phyloP scores from a whole-genome alignment of 1,140 invertebrate species.

The Neodiprion fabricii region DNA sequence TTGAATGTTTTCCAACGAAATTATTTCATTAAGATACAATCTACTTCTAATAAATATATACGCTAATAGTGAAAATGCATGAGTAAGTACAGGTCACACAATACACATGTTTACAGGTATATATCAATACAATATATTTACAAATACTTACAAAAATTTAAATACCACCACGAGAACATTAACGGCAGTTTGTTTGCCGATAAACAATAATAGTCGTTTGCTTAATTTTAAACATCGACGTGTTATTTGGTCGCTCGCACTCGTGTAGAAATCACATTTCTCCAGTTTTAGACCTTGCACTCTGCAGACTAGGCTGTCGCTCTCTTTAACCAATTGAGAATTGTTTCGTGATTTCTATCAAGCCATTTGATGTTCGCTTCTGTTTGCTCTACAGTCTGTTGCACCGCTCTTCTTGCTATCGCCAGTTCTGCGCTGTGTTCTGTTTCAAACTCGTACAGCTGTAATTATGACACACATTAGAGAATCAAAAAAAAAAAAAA shows the following conservation, averaged over 20 bases:
- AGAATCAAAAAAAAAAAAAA: constrained; percentile 12
- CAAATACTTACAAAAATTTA: constrained; percentile 4
- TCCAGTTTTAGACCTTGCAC: neutral
- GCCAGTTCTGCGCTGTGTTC: constrained; percentile 69
- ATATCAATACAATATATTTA: constrained; percentile 8
- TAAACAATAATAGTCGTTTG: neutral
- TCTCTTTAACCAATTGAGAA: constrained; percentile 73
- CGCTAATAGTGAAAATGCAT: too few relatives aligned
- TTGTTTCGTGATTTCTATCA: constrained; percentile 73
- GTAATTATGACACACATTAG: constrained; percentile 36
- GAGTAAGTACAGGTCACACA: too few relatives aligned
- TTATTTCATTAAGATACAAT: too few relatives aligned
- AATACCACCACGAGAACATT: neutral
- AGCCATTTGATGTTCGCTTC: constrained; percentile 84
- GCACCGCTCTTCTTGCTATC: constrained; percentile 69
- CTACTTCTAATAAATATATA: too few relatives aligned
- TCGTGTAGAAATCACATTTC: neutral
- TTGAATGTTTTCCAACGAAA: too few relatives aligned
- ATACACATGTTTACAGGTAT: neutral
- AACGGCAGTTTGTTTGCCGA: neutral
- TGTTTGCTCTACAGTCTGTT: constrained; percentile 80
- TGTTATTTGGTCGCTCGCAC: neutral
- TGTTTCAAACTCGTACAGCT: constrained; percentile 71
- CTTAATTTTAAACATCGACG: constrained; percentile 1
- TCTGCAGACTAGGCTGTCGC: constrained; percentile 36